These are phyloP conservation scores for Biston betularia DNA, from an alignment of 2,888 invertebrate species.

Conservation along the genomic window DNA sequence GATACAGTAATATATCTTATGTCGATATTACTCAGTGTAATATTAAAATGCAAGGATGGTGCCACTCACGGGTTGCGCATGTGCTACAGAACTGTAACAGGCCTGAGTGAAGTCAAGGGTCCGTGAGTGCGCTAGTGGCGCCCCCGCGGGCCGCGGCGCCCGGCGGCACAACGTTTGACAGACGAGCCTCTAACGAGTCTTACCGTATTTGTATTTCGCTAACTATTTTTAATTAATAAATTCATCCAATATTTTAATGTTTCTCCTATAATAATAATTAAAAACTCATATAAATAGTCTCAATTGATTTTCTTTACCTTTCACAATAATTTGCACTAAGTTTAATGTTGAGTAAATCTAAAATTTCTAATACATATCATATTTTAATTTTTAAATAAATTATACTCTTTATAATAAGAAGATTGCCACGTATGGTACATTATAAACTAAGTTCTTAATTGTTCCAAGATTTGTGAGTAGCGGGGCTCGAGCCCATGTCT, in stretches of 20 bases:
- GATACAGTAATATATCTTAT: slow-evolving; percentile 78
- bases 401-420: slow-evolving; percentile 84
- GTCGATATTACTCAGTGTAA: slow-evolving; percentile 77
- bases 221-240: slow-evolving; percentile 86
- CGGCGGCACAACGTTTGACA: slow-evolving; percentile 71
- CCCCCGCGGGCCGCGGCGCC: slow-evolving; percentile 47
- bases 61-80: slow-evolving; percentile 51
- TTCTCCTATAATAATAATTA: slow-evolving; percentile 85
- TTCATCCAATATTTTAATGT: slow-evolving; percentile 85
- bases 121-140: slow-evolving; percentile 39
- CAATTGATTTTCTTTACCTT: slow-evolving; percentile 78
- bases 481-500: slow-evolving; percentile 67
- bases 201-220: slow-evolving; percentile 86
- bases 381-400: slow-evolving; percentile 84
- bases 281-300: slow-evolving; percentile 86
- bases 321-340: slow-evolving; percentile 86
- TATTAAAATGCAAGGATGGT: slow-evolving; percentile 70
- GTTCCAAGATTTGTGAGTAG: slow-evolving; percentile 79
- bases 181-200: slow-evolving; percentile 84
- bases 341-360: slow-evolving; percentile 86
- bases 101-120: slow-evolving; percentile 1
- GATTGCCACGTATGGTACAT: slow-evolving; percentile 82
- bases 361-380: slow-evolving; percentile 85
- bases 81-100: not conserved
- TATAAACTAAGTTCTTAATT: slow-evolving; percentile 85